These are phyloP conservation scores for Rhagoletis zephyria DNA, from an alignment of 1,140 invertebrate species.

Conservation along the genomic window DNA sequence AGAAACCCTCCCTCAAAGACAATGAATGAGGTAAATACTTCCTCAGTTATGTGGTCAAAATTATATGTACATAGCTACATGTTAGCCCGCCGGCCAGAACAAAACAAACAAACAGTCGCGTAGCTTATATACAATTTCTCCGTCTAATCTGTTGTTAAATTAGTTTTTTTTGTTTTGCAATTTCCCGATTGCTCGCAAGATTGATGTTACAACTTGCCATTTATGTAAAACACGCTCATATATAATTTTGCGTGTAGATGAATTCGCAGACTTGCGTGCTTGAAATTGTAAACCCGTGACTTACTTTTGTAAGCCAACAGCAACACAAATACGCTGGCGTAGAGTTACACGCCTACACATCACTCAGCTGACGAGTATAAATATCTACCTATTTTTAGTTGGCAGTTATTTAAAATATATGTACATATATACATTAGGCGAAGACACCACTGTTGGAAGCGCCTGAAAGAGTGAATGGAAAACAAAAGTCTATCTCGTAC, in stretches of 20 bases:
- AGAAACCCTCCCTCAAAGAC: no score
- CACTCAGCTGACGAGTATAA: no score
- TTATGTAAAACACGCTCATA: neutral
- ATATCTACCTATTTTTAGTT: no score
- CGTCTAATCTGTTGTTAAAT: no score
- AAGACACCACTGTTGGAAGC: neutral
- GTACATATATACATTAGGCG: neutral
- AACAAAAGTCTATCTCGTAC: neutral
- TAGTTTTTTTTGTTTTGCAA: no score
- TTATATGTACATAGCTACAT: no score
- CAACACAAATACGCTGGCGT: neutral
- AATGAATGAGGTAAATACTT: no score
- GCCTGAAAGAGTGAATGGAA: neutral
- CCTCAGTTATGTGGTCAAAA: no score
- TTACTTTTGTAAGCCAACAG: neutral
- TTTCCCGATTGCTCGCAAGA: neutral
- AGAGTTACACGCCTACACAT: neutral
- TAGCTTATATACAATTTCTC: no score
- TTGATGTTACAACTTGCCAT: neutral
- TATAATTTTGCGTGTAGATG: neutral
- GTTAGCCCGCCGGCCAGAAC: no score
- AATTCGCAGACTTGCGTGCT: slow-evolving; percentile 5
- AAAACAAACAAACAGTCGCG: no score
- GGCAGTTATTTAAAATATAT: neutral
- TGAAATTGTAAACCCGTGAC: neutral